Evolutionary conservation across 1,140 invertebrate species (phyloP), one percentile per base, ranked within the genome.

Genomic region (Pissodes strobi): DNA sequence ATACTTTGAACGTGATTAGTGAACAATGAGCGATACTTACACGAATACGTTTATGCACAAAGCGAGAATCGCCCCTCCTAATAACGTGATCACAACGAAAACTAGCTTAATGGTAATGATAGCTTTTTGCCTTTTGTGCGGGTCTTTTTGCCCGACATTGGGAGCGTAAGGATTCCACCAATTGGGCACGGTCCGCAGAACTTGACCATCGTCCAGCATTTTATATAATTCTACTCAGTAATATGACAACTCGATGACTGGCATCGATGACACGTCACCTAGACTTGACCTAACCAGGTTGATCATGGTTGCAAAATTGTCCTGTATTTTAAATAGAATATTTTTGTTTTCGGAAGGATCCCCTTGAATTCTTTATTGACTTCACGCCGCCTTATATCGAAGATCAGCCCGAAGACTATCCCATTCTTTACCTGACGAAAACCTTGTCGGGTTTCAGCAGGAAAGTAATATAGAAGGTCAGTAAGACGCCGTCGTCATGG

Each of bases 401-500:
- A 39, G 15, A 55, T 55, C 30, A 55, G 13, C 34, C 51, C 19
- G 37, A 55, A 55, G 34, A 39, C 18, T 18, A 55, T 38, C 21
- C 34, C 15, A 38, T 55, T 22, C n/a, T 30, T 55, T 19, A 19
- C 51, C 34, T 19, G 51, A 21, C 22, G 39, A 12, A 18, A 55
- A 55, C 51, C 37, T 55, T 55, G 51, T 34, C 1, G 17, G 30
- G 30, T 21, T 39, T 21, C 34, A 37, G 51, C 30, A 55, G 19
- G 18, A 45, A 39, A 55, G 37, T 12, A 37, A 22, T 39, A 39
- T 55, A 55, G 51, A 38, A 55, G 51, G 51, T 55, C 51, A 55
- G 51, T 55, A 55, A 55, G 51, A 55, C 51, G 51, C 51, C 37
- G 34, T 55, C 13, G 51, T 55, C 37, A 38, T 55, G 51, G 51